Conservation (phyloP, 2,113 vertebrate species). For the Melierax canorus region DNA sequence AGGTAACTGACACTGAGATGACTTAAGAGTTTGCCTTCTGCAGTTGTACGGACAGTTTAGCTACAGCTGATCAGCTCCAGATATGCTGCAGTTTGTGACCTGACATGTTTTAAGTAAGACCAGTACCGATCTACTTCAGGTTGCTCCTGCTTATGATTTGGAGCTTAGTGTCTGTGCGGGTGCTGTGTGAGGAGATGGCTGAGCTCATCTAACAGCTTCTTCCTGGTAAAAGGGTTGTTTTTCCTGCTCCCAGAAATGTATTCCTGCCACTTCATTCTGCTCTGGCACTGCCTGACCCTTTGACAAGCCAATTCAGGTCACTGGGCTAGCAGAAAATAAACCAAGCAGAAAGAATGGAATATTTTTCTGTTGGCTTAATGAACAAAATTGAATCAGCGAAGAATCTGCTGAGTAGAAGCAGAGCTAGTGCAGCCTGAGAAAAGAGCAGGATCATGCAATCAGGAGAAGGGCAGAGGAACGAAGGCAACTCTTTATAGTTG, state of each 20-base stretch:
- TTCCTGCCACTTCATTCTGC: neutral
- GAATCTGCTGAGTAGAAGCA: neutral
- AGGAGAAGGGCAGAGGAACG: neutral
- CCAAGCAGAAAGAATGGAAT: neutral
- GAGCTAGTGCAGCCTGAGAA: neutral
- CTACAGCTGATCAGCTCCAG: neutral
- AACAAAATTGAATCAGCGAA: constrained; percentile 11
- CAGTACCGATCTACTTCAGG: neutral
- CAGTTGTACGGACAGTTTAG: neutral
- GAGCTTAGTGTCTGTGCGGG: neutral
- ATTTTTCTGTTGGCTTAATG: neutral
- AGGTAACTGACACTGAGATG: neutral
- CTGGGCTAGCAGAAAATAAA: neutral
- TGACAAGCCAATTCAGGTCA: neutral
- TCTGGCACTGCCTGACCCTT: neutral
- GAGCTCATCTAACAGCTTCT: neutral
- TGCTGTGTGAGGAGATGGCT: neutral
- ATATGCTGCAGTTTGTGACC: neutral
- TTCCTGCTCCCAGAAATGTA: neutral
- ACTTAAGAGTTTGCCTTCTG: neutral
- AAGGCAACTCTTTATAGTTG: neutral
- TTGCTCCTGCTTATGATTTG: neutral
- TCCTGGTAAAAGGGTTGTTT: neutral
- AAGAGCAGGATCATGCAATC: neutral
- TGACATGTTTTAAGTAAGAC: neutral